These are phyloP conservation scores for Halichoerus grypus DNA, from an alignment of 2,113 vertebrate genomes.

Conservation along the genomic window DNA sequence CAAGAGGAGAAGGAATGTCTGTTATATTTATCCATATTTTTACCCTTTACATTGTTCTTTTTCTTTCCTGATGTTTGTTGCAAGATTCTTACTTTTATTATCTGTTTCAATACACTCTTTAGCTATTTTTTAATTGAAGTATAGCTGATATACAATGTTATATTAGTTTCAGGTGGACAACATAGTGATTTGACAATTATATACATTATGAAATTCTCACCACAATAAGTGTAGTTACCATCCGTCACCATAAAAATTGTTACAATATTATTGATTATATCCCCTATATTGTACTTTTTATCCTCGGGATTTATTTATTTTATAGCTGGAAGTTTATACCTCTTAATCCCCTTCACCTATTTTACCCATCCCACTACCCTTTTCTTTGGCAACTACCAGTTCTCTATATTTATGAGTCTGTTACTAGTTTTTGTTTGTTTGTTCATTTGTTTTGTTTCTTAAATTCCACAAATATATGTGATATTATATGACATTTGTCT, in stretches of 20 bases:
- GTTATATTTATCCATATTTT: neutral
- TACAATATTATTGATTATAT: neutral
- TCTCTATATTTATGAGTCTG: neutral
- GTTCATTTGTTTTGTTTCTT: neutral
- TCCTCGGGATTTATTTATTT: neutral
- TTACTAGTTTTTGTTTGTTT: neutral
- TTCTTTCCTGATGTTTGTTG: neutral
- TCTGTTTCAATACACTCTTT: neutral
- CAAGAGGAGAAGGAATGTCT: neutral
- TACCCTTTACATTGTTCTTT: neutral
- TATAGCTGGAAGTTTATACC: neutral
- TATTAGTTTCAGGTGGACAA: neutral
- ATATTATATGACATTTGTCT: neutral
- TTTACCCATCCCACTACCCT: neutral
- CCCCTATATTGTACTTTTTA: neutral
- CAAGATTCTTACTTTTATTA: neutral
- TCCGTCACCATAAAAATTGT: neutral
- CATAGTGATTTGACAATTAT: neutral
- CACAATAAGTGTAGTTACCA: neutral
- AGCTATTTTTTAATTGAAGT: neutral
- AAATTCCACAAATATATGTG: neutral
- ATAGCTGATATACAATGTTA: neutral
- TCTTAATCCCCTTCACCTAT: neutral
- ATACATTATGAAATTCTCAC: neutral
- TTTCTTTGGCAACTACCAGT: neutral